Conservation (phyloP, 2,113 vertebrate species). For the Megatriorchis doriae region DNA sequence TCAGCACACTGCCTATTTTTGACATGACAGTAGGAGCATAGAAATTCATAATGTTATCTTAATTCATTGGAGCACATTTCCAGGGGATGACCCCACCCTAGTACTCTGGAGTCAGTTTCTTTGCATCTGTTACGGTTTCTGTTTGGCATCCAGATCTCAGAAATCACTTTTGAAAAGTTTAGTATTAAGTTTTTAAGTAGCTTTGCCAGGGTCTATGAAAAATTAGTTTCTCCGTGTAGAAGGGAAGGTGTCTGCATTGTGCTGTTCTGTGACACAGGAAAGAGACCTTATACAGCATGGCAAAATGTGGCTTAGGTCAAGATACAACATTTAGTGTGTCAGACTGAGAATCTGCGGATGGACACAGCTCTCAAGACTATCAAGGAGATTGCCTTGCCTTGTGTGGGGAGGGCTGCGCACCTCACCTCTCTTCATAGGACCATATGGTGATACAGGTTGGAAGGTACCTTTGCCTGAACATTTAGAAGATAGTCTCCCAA, state of each 20-base stretch:
- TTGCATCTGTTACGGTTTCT: neutral
- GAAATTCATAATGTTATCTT: neutral
- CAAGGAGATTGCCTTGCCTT: neutral
- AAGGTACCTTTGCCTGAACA: neutral
- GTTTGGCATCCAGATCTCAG: neutral
- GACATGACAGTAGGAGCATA: neutral
- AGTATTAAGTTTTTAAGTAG: neutral
- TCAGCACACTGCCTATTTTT: neutral
- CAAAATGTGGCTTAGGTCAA: neutral
- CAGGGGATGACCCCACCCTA: neutral
- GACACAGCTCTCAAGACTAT: neutral
- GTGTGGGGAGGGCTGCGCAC: neutral
- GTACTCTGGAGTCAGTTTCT: neutral
- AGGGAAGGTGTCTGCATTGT: no score
- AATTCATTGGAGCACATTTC: neutral
- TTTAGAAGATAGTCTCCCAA: neutral
- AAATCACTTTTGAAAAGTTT: neutral
- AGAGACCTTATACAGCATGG: neutral
- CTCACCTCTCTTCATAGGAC: neutral
- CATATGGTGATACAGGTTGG: neutral
- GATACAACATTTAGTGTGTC: neutral
- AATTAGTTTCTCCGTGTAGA: neutral
- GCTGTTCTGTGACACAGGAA: neutral
- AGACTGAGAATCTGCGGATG: neutral
- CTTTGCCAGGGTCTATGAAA: neutral